These are phyloP conservation scores for Amphibalanus amphitrite DNA, from an alignment of 1,140 invertebrate genomes.

Conservation along the genomic window DNA sequence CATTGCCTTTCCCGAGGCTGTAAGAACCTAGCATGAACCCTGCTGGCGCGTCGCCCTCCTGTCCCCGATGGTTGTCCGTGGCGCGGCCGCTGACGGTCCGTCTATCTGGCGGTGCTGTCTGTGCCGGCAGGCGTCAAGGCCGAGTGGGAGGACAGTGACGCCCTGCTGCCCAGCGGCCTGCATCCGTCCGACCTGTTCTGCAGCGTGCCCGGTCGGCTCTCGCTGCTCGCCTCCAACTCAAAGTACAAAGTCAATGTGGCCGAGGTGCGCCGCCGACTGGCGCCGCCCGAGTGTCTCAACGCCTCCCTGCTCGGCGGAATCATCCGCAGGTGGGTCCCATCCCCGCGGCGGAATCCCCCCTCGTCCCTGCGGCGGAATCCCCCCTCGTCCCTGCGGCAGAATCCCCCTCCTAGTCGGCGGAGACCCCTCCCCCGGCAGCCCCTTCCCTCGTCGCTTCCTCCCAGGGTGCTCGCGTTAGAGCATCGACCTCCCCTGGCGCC, in stretches of 20 bases:
- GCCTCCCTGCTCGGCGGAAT: conserved; percentile 95
- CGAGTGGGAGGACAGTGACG: background rate
- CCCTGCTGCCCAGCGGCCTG: background rate
- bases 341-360: background rate
- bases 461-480: too few species aligned
- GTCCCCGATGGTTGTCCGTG: too few species aligned
- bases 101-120: too few species aligned
- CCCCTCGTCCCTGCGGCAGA: too few species aligned
- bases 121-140: background rate
- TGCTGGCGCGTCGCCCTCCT: too few species aligned
- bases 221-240: conserved; percentile 89
- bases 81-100: too few species aligned
- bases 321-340: conserved; percentile 54
- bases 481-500: too few species aligned
- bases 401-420: too few species aligned
- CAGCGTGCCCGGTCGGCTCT: conserved; percentile 90
- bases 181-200: conserved; percentile 42
- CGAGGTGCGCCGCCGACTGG: conserved; percentile 91
- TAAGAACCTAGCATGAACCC: too few species aligned
- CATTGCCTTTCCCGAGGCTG: too few species aligned
- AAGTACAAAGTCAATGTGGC: conserved; percentile 98
- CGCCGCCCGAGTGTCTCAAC: conserved; percentile 96
- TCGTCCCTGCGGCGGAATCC: background rate
- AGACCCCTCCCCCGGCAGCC: too few species aligned
- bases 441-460: too few species aligned